Evolutionary conservation across 1,140 invertebrate species (phyloP), one percentile per base, ranked within the genome.

Genomic region (Solenopsis invicta): DNA sequence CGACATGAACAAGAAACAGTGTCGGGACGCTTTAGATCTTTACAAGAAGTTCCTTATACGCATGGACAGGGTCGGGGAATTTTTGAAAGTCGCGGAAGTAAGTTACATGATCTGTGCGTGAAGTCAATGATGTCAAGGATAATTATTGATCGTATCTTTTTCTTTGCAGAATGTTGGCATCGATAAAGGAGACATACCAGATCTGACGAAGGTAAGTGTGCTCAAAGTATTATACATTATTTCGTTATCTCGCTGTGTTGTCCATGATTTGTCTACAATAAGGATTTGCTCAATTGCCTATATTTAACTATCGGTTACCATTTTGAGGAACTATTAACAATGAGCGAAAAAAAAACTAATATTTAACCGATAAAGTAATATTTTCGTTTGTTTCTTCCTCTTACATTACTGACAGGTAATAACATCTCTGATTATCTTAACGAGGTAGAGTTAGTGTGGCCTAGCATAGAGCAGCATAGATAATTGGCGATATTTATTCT

Each of bases 1-100:
- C 96, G 99, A 99, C 95, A 99, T 99, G 99, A 99, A 99, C 96
- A 99, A 99, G 95, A 99, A 99, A 95, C 98, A 98, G 93, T 99
- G 98, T 93, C 97, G 98, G 93, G 99, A 99, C 95, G 99, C 99
- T 87, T 96, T 99, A 93, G 99, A 99, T 94, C 97, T 99, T 88
- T 99, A 99, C 95, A 99, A 99, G 96, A 99, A 99, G 96, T 99
- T 99, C 96, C 97, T 99, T 76, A 99, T 99, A 90, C 96, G 99
- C 93, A 99, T 99, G 98, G 99, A 99, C 96, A 97, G 98, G 95
- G 99, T 99, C 59, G 98, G 98, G 72, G 99, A 99, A 96, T 99
- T 99, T 95, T 96, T 99, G 8, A 99, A 99, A 97, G 98, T 99
- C 66, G 99, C 98, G 59, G 98, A 99, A 96, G 97, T 98, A 94